Base-by-base conservation (phyloP, 1,140 invertebrate genomes). In the Ceratosolen fusciceps region DNA sequence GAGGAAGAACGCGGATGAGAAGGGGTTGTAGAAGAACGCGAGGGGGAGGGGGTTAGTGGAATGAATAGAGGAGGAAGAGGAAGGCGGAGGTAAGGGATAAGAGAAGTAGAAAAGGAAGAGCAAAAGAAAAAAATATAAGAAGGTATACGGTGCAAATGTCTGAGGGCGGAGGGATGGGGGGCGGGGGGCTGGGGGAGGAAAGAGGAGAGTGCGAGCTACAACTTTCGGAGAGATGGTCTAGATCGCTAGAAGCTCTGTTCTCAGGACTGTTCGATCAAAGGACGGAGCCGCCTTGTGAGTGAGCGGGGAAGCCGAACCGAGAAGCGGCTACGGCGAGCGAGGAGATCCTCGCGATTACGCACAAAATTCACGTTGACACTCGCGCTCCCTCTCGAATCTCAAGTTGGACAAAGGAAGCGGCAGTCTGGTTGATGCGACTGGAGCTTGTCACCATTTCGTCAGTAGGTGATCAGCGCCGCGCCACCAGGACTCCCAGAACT, bases 401-500 rank as follows among this genome's bases (percentile, higher is more conserved):
- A 16, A 19, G 1, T 49, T 24, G 47, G 49, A 76, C 74, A 76
- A 76, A 76, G 74, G 5, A 16, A 49, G 9, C 62, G 71, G 76
- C 49, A n/a, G n/a, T n/a, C n/a, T n/a, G n/a, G 62, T n/a, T 39
- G 65, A 24, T 67, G 47, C n/a, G 52, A 54, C 37, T 76, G 24
- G 21, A 14, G 56, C 74, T 81, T 74, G 65, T 68, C 77, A 83
- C 83, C 84, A 84, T 3, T 52, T 52, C 49, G 4, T 52, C 49
- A 52, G 3, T 3, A 52, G 10, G 3, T 21, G 10, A 16, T 52
- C 49, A 52, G 43, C 43, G 16, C 19, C 3, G 4, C 10, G 19
- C 19, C 4, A 52, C 49, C 9, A 43, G 84, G 85, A 80, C 58
- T 85, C 29, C 86, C 84, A 86, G 85, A 87, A 85, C 85, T 84